Base-by-base conservation (phyloP, 2,797 vertebrate species). In the Glyptemys insculpta region DNA sequence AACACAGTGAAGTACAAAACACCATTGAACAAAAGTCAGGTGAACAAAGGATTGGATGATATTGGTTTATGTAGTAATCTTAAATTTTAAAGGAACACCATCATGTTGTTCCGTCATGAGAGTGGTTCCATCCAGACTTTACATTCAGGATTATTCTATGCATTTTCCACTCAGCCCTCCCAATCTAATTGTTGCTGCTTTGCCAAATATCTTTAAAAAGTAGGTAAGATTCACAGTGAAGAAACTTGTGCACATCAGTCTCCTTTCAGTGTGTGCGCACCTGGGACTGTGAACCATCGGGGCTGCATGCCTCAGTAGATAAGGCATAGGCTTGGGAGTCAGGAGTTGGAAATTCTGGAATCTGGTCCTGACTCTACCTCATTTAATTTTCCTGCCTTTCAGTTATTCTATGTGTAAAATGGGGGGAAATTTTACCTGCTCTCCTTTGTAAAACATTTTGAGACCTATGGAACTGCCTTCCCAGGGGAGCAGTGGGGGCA, bases 1-100 rank as follows among this genome's bases (percentile, higher is more conserved):
- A 93, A 65, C 92, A 52, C 96, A 96, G 79, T 94, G 92, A 97
- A 96, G 96, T 85, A 92, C 82, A 97, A 97, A 97, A 95, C 90
- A 93, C 94, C 23, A 4, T 11, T 95, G 85, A 93, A 80, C 80
- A 21, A 72, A 72, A 49, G 91, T 72, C 90, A 83, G 74, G 86
- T 72, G 85, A 80, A 87, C 80, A 93, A 87, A 93, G 86, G 81
- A 57, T 76, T 59, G 91, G 94, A 54, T 82, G 92, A 82, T 89
- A 87, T 87, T 94, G 93, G 85, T 94, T 96, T 94, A 29, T 79
- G 52, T 50, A 65, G 93, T 80, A 85, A 87, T 88, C 85, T 31
- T 91, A 85, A 79, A 93, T 94, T 62, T 96, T 85, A 95, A 94
- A 95, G 85, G 21, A n/a, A 78, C 53, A 50, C 34, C 94, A 53